Percentiles rank a stretch among this genome's conserved stretches.
These are phyloP conservation scores for Fregata magnificens DNA, from an alignment of 2,113 vertebrate genomes.

Conservation along the genomic window DNA sequence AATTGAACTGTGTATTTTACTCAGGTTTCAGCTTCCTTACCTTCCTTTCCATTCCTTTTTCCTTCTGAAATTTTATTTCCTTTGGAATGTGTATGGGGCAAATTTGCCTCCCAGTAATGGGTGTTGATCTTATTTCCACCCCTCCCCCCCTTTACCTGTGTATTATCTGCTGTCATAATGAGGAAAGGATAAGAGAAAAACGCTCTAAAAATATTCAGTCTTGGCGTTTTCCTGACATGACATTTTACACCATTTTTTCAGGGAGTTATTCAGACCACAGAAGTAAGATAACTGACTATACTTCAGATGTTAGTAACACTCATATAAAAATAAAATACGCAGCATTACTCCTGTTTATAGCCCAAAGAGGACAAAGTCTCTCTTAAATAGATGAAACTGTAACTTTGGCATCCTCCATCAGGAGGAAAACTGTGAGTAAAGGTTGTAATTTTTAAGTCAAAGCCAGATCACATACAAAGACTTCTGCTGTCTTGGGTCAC, in stretches of 20 bases:
- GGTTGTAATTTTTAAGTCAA: background rate
- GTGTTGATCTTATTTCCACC: background rate
- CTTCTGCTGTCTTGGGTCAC: background rate
- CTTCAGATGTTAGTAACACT: background rate
- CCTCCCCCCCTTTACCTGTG: fast-evolving
- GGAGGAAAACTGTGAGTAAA: background rate
- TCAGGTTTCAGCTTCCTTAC: background rate
- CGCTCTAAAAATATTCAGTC: background rate
- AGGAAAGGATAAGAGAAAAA: background rate
- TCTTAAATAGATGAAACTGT: background rate
- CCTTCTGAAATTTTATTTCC: background rate
- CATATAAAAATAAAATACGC: background rate
- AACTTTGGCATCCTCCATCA: background rate
- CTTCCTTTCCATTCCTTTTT: background rate
- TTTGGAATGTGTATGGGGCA: background rate
- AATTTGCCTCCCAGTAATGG: background rate
- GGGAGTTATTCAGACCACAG: background rate
- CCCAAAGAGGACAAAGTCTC: background rate
- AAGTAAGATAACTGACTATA: background rate
- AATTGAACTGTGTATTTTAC: background rate
- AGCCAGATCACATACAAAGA: background rate
- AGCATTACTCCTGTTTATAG: background rate
- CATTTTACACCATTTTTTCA: background rate
- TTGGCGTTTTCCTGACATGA: background rate
- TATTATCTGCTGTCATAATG: background rate